Conservation (phyloP, 2,888 invertebrate genomes). For the Drosophila affinis region DNA sequence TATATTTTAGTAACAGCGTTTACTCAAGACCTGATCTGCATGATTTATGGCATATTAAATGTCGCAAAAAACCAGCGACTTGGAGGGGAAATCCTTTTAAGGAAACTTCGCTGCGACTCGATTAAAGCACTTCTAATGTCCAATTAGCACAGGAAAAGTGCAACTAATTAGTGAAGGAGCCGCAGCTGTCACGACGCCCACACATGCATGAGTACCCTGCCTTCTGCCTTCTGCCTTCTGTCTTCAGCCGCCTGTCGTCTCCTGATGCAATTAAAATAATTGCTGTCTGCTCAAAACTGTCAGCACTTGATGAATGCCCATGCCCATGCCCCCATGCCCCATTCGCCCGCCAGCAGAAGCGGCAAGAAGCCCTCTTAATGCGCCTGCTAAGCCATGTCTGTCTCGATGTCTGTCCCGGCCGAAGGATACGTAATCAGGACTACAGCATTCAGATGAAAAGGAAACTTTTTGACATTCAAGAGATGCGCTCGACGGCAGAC, state of each 20-base stretch:
- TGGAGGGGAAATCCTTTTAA: not conserved
- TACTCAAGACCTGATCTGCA: slow-evolving; percentile 22
- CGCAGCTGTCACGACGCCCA: not conserved
- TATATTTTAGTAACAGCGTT: slow-evolving; percentile 19
- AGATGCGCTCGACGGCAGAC: slow-evolving; percentile 20
- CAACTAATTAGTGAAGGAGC: slow-evolving; percentile 1
- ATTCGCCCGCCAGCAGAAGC: not conserved
- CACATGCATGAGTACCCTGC: not conserved
- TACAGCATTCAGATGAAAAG: slow-evolving; percentile 36
- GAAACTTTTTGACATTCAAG: slow-evolving; percentile 34
- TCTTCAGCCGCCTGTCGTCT: slow-evolving; percentile 9
- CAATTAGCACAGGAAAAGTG: not conserved
- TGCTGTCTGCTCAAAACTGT: slow-evolving; percentile 39
- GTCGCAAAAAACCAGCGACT: not conserved
- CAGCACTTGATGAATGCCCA: slow-evolving; percentile 52
- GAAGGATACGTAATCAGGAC: slow-evolving; percentile 39
- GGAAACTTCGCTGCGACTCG: not conserved
- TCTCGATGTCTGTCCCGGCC: slow-evolving; percentile 10
- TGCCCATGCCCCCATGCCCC: not conserved
- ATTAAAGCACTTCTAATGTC: not conserved
- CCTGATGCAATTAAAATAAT: slow-evolving; percentile 58
- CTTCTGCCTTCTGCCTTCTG: not conserved
- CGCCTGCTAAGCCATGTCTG: not conserved
- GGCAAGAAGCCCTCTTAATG: not conserved
- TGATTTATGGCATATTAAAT: slow-evolving; percentile 21